These are phyloP conservation scores for Dinocampus coccinellae DNA, from an alignment of 2,888 invertebrate genomes.

Conservation along the genomic window DNA sequence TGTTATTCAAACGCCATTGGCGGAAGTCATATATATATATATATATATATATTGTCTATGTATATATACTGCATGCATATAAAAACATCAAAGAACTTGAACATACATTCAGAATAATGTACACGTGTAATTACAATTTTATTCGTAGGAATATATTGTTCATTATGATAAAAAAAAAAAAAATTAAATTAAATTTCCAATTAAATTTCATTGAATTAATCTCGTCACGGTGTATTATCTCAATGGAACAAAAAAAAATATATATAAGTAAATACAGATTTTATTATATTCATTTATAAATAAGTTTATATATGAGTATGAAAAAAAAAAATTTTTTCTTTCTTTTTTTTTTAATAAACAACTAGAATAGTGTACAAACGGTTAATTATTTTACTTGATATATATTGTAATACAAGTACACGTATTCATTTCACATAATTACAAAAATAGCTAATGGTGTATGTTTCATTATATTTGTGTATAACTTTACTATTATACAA, in stretches of 20 bases:
- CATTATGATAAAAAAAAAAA: too few relatives aligned
- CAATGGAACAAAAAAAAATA: too few relatives aligned
- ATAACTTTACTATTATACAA: conserved; percentile 32
- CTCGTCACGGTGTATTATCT: neutral
- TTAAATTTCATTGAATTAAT: too few relatives aligned
- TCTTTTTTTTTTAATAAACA: too few relatives aligned
- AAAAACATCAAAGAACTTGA: conserved; percentile 20
- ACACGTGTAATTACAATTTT: conserved; percentile 24
- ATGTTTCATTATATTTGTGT: conserved; percentile 40
- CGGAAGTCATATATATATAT: conserved; percentile 25
- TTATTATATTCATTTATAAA: too few relatives aligned
- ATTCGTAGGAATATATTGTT: conserved; percentile 17
- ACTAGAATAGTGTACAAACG: too few relatives aligned
- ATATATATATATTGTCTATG: neutral
- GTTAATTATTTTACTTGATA: conserved; percentile 2
- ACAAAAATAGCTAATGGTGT: conserved; percentile 29
- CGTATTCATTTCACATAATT: conserved; percentile 36
- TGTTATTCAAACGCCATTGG: conserved; percentile 29
- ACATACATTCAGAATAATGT: neutral
- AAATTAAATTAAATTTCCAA: too few relatives aligned
- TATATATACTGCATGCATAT: neutral
- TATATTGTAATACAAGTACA: neutral
- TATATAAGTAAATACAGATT: too few relatives aligned
- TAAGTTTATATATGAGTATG: too few relatives aligned
- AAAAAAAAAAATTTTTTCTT: too few relatives aligned